Evolutionary conservation across 2,797 vertebrate genomes (phyloP).

Genomic region (Chelon labrosus): DNA sequence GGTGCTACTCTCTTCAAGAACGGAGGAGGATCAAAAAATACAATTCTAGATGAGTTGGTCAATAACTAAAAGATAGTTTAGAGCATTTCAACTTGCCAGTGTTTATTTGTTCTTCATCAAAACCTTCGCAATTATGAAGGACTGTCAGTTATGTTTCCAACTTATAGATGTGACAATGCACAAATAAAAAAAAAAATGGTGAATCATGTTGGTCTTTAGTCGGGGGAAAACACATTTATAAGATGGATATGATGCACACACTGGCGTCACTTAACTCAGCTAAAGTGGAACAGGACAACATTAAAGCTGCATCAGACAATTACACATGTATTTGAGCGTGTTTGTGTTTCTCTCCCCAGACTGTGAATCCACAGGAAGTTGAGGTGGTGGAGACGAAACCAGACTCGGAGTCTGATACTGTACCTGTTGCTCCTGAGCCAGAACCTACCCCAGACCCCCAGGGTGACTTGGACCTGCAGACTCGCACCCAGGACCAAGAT

Average conservation of each 20-base stretch:
- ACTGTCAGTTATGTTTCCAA: not conserved
- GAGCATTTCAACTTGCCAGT: not conserved
- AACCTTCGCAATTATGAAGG: not conserved
- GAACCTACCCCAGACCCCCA: conserved; percentile 57
- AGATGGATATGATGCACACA: too few relatives aligned
- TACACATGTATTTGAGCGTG: not conserved
- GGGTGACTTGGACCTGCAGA: conserved; percentile 53
- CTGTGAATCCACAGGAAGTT: conserved; percentile 79
- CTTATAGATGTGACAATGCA: not conserved
- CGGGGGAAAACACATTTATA: too few relatives aligned
- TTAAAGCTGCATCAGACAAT: not conserved
- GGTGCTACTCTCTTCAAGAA: not conserved
- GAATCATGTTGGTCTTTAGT: not conserved
- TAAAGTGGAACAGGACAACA: too few relatives aligned
- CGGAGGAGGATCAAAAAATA: too few relatives aligned
- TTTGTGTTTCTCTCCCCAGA: conserved; percentile 73
- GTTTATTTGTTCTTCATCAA: not conserved
- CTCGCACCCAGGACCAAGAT: conserved; percentile 48
- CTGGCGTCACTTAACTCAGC: too few relatives aligned
- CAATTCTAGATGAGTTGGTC: too few relatives aligned
- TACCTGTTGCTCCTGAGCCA: conserved; percentile 62
- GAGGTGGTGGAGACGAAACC: conserved; percentile 62
- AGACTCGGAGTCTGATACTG: conserved; percentile 55
- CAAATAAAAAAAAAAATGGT: not conserved
- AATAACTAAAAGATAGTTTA: not conserved